A percentile compares a stretch with the other conserved stretches of the same genome.
phyloP scores from a whole-genome alignment of 2,113 vertebrate species.

The Pseudorasbora parva region DNA sequence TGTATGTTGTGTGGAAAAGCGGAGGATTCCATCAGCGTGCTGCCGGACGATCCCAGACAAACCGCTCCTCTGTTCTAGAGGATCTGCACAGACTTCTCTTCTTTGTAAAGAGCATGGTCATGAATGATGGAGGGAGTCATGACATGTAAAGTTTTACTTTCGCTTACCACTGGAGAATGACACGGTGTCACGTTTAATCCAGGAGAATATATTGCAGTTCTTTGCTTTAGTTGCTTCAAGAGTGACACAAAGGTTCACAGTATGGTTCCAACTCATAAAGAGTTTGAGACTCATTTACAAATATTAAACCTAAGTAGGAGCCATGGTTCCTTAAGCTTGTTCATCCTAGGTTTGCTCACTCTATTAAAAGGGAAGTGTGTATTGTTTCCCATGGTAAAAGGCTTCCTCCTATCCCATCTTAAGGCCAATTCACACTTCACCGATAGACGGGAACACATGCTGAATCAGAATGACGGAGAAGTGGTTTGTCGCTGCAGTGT shows the following conservation, averaged over 20 bases:
- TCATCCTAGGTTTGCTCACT: background rate
- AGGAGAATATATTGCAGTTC: background rate
- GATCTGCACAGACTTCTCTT: background rate
- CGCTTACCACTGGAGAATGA: constrained; percentile 1
- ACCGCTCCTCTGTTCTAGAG: constrained; percentile 88
- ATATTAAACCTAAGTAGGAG: background rate
- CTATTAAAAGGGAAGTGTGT: background rate
- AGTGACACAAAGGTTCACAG: background rate
- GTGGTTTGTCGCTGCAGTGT: too few relatives aligned
- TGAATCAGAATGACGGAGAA: too few relatives aligned
- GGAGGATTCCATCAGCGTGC: constrained; percentile 91
- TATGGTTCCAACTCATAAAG: background rate
- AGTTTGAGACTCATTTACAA: background rate
- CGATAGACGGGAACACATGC: too few relatives aligned
- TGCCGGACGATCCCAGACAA: constrained; percentile 94
- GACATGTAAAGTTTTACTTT: background rate
- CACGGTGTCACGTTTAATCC: constrained; percentile 6
- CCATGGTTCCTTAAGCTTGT: too few relatives aligned
- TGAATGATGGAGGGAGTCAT: background rate
- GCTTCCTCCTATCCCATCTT: background rate
- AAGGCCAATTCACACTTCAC: too few relatives aligned
- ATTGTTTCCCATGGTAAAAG: background rate
- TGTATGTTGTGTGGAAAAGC: constrained; percentile 96
- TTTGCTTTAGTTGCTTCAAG: background rate
- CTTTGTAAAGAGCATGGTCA: background rate